Evolutionary conservation across 2,113 vertebrate genomes (phyloP), one percentile per base, ranked within the genome.

Genomic region (Brachyhypopomus gauderio): DNA sequence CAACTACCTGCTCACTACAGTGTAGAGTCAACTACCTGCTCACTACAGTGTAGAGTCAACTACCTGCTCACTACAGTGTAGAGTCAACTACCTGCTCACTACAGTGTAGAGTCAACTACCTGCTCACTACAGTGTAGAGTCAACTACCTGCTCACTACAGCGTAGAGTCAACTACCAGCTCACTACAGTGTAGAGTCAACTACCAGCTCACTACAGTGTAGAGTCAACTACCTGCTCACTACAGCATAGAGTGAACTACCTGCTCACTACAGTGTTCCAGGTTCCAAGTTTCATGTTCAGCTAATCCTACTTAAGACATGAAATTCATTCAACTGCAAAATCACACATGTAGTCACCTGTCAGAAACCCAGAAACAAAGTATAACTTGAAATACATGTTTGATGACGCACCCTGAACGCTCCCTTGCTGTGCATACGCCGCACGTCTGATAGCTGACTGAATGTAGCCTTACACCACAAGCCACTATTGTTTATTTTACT

Each of bases 171-270:
- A 30, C 30, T 30, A 30, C 34, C 36, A 20, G 14, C 62, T 30
- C 45, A 52, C 45, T 45, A 11, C 41, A 1, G 5, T 45, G 5
- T 45, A 11, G 30, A 30, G 30, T 30, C 2, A 3, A 30, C 30
- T 30, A 30, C 30, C 30, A 2, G 30, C 30, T 30, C 30, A 30
- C 30, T 41, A 41, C 41, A 41, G 9, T 41, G 41, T 41, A 41
- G 41, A 1, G 41, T 41, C 16, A 60, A 75, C 66, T 75, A 73
- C 55, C 78, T 36, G 79, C 67, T 75, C 4, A 20, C 23, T 7
- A 34, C 4, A 4, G 38, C 64, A 0, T 19, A 72, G 67, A 14
- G 59, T 22, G 58, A 11, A 16, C 48, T n/a, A 14, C 23, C 41
- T 41, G 41, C 41, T 41, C 41, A 41, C 41, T 41, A 41, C 45